phyloP scores from a whole-genome alignment of 2,113 vertebrate species.

The Muscicapa adusta region DNA sequence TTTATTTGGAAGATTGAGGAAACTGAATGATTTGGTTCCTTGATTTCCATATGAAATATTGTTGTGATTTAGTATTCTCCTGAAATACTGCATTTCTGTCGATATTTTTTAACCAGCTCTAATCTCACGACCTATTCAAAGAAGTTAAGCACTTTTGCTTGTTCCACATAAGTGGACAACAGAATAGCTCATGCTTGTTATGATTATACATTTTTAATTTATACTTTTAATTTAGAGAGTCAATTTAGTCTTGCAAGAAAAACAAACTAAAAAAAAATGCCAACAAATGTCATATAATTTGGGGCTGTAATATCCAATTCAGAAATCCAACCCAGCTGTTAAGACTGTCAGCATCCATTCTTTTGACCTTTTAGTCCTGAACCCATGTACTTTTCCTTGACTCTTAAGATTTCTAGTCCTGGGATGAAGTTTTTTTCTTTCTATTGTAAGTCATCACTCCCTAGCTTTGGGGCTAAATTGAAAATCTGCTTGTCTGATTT shows the following conservation, averaged over 20 bases:
- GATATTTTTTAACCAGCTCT: background rate
- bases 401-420: background rate
- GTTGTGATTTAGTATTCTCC: background rate
- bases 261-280: background rate
- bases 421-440: background rate
- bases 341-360: background rate
- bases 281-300: background rate
- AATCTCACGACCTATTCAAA: background rate
- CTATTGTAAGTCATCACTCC: background rate
- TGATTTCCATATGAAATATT: background rate
- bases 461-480: background rate
- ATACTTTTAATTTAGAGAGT: background rate
- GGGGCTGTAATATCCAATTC: background rate
- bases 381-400: background rate
- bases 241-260: background rate
- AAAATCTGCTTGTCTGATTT: conserved; percentile 19
- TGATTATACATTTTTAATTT: background rate
- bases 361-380: background rate
- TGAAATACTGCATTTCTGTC: background rate
- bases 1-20: background rate
- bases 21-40: background rate
- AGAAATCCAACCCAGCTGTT: background rate
- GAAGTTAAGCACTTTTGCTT: background rate
- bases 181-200: background rate
- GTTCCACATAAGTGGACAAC: background rate